Evolutionary conservation across 2,797 vertebrate species (phyloP), one percentile per base, ranked within the genome.

Genomic region (Acanthurus tractus): DNA sequence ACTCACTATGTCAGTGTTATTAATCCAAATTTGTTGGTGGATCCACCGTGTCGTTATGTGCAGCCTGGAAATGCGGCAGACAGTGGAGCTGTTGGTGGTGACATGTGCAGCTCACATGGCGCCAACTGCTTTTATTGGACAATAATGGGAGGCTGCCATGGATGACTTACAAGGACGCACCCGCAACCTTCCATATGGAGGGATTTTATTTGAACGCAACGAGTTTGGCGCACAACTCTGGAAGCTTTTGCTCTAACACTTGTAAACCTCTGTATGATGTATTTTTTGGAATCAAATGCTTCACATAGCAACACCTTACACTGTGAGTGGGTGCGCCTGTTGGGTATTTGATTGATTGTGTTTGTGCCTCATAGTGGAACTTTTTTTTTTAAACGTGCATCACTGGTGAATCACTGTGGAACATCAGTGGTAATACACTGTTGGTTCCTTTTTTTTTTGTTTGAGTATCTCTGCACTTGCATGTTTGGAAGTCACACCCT

Each of bases 91-190:
- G 86, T 70, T 58, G 76, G 81, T 38, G 63, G 87, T 83, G 87
- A 86, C 85, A 83, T 49, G 78, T 48, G 63, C 13, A 20, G 77
- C 84, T 89, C 84, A 68, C 76, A 82, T 70, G 90, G 91, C 87
- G 81, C 91, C 91, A 82, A 65, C 70, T 76, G 75, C 81, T 91
- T 89, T 92, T 92, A 92, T 90, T 85, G 88, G 91, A 92, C 86
- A 87, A 87, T 92, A 93, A 92, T 88, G 79, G 82, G 78, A 86
- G 83, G 61, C 86, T 85, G 91, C 88, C 79, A 61, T 54, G 78
- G 86, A 86, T 89, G 80, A 89, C 82, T 93, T 90, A 89, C 57
- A 86, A 85, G 78, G 84, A 91, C 62, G 46, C 85, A 65, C 68
- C 82, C 83, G 20, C 83, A 86, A 20, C 79, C 86, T 61, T 69